Conservation (phyloP, 1,140 invertebrate species). For the Diabrotica undecimpunctata region DNA sequence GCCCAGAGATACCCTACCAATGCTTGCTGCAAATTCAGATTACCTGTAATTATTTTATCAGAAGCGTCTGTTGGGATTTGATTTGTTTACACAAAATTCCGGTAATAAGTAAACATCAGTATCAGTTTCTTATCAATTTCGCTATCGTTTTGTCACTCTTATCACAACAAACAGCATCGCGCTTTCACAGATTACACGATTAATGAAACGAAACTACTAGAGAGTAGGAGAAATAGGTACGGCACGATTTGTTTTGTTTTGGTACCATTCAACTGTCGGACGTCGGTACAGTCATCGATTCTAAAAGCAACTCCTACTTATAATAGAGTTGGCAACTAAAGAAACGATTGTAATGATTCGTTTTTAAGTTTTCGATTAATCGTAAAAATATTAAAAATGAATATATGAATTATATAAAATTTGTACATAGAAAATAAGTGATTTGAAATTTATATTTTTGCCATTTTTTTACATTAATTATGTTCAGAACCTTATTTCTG, state of each 20-base stretch:
- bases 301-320: background rate
- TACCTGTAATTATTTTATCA: conserved; percentile 16
- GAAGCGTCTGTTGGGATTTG: conserved; percentile 5
- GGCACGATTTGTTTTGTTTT: background rate
- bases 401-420: no score
- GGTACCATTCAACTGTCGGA: background rate
- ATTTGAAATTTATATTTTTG: no score
- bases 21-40: background rate
- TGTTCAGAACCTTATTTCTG: no score
- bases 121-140: conserved; percentile 15
- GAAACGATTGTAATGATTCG: no score
- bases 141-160: conserved; percentile 12
- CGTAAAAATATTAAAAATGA: no score
- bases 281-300: background rate
- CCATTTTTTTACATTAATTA: no score
- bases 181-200: background rate
- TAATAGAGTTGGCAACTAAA: no score
- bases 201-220: background rate
- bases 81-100: conserved; percentile 11
- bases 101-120: background rate
- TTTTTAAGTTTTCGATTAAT: no score
- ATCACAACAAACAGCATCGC: conserved; percentile 8
- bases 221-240: background rate
- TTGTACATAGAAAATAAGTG: no score
- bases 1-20: conserved; percentile 12